Evolutionary conservation across 2,113 vertebrate species (phyloP).

Genomic region (Eudyptes chrysolophus): DNA sequence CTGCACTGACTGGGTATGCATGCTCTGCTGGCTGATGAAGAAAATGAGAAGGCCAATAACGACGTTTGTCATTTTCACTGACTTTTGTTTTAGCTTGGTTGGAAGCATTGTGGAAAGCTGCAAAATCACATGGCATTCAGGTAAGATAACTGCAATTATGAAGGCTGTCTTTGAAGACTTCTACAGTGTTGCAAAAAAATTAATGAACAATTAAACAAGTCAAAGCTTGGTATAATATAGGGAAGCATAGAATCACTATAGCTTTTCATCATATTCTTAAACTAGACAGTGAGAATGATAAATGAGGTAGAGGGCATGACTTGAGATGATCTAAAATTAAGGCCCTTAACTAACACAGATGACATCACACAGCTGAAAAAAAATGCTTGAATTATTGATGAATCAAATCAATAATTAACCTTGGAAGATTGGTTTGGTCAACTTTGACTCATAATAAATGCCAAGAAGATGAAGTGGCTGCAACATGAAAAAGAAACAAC

Average conservation of each 20-base stretch:
- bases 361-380: slow-evolving; percentile 36
- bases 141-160: not conserved
- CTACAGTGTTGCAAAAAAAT: not conserved
- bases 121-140: not conserved
- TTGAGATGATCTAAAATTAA: slow-evolving; percentile 26
- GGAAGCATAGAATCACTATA: not conserved
- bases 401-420: slow-evolving; percentile 62
- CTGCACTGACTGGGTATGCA: not conserved
- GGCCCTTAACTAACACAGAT: slow-evolving; percentile 33
- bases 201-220: not conserved
- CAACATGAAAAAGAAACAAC: not conserved
- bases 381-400: slow-evolving; percentile 44
- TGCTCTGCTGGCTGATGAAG: not conserved
- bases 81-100: not conserved
- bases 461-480: slow-evolving; percentile 17
- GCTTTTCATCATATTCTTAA: slow-evolving; percentile 22
- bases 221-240: not conserved
- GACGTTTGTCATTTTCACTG: not conserved
- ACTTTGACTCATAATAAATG: slow-evolving; percentile 57
- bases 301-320: slow-evolving; percentile 12
- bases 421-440: slow-evolving; percentile 49
- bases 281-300: slow-evolving; percentile 27
- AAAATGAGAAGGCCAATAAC: not conserved
- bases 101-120: not conserved
- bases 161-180: not conserved